Percentiles rank a stretch among this genome's conserved stretches.
Evolutionary conservation across 2,888 invertebrate genomes (phyloP).

Genomic region (Nymphalis urticae): DNA sequence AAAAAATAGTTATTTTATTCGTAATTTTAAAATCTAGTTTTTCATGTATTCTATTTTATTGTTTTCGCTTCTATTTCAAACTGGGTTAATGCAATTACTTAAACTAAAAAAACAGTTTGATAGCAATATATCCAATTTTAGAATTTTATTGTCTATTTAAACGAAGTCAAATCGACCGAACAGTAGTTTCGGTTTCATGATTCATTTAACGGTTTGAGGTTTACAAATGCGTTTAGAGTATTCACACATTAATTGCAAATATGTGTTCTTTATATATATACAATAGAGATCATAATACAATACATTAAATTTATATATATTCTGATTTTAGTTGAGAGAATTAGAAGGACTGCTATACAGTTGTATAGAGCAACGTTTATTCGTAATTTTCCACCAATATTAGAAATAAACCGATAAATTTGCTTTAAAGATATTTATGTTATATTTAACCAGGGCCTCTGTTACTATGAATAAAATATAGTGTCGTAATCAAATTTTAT

Average conservation of each 20-base stretch:
- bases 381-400: too few species aligned
- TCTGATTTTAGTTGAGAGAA: too few species aligned
- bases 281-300: neutral
- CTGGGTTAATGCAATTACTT: constrained; percentile 1
- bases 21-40: neutral
- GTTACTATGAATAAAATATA: neutral
- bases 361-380: too few species aligned
- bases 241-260: constrained; percentile 15
- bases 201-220: constrained; percentile 30
- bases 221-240: constrained; percentile 26
- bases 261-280: neutral
- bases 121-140: constrained; percentile 13
- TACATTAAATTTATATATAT: neutral
- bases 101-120: neutral
- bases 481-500: neutral
- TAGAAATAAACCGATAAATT: too few species aligned
- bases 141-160: constrained; percentile 19
- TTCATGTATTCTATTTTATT: neutral
- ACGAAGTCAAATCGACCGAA: constrained; percentile 22
- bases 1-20: neutral
- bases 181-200: constrained; percentile 25
- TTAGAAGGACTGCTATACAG: too few species aligned
- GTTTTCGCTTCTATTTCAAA: neutral
- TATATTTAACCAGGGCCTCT: too few species aligned
- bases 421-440: too few species aligned